phyloP scores from a whole-genome alignment of 2,797 vertebrate genomes.

The Dallia pectoralis region DNA sequence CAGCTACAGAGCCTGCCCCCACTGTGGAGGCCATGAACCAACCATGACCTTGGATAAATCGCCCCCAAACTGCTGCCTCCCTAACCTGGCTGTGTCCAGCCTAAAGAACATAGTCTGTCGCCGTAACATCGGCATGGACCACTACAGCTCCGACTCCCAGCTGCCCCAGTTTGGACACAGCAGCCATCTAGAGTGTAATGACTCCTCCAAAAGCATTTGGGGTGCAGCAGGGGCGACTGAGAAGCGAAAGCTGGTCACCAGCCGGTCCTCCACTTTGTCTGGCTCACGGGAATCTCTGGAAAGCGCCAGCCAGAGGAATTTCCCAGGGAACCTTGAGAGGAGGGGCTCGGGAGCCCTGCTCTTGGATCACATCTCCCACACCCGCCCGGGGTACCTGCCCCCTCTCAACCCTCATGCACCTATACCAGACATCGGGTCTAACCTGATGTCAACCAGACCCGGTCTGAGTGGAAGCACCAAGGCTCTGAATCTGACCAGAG shows the following conservation, averaged over 20 bases:
- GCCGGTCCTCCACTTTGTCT: constrained; percentile 68
- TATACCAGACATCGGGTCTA: constrained; percentile 71
- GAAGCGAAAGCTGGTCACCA: constrained; percentile 75
- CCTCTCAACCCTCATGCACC: constrained; percentile 79
- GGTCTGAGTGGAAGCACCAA: constrained; percentile 36
- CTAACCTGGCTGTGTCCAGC: constrained; percentile 77
- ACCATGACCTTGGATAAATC: constrained; percentile 65
- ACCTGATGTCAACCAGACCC: constrained; percentile 41
- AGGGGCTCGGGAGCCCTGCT: constrained; percentile 76
- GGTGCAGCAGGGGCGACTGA: constrained; percentile 42
- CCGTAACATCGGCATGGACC: constrained; percentile 77
- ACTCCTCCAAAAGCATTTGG: constrained; percentile 30
- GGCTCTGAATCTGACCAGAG: constrained; percentile 41
- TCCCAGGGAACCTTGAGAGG: constrained; percentile 68
- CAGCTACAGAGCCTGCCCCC: constrained; percentile 7
- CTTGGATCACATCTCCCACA: constrained; percentile 74
- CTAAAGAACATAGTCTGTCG: constrained; percentile 78
- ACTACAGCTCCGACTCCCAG: constrained; percentile 87
- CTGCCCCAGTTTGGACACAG: constrained; percentile 63
- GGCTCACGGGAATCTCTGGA: constrained; percentile 78
- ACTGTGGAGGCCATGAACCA: constrained; percentile 21
- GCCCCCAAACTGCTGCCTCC: constrained; percentile 62
- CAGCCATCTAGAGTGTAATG: constrained; percentile 44
- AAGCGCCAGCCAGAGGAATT: constrained; percentile 65
- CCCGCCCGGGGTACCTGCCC: constrained; percentile 82